Evolutionary conservation across 2,797 vertebrate species (phyloP).

Genomic region (Hemitrygon akajei): DNA sequence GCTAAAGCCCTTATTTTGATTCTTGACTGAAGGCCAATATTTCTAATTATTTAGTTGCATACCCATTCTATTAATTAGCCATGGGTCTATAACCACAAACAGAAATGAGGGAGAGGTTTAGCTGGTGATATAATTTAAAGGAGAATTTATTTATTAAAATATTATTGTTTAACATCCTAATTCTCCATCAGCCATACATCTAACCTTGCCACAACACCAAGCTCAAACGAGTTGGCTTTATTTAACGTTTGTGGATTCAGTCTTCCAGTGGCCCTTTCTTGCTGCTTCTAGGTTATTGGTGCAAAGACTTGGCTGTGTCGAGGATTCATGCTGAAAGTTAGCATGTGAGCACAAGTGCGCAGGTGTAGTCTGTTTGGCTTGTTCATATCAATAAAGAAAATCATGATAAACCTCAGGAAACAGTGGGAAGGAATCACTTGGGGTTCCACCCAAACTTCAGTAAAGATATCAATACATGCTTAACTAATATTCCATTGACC

Average conservation of each 20-base stretch:
- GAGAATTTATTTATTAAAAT: not conserved
- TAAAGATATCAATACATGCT: not conserved
- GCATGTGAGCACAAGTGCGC: not conserved
- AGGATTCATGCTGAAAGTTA: not conserved
- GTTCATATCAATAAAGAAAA: not conserved
- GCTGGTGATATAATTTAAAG: not conserved
- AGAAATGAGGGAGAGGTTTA: not conserved
- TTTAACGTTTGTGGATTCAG: not conserved
- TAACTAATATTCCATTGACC: not conserved
- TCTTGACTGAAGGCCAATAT: not conserved
- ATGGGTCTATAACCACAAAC: no score
- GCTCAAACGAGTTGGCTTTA: not conserved
- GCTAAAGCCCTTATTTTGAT: not conserved
- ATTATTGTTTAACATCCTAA: not conserved
- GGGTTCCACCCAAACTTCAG: not conserved
- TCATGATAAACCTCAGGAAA: not conserved
- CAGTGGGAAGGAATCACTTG: not conserved
- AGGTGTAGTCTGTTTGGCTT: not conserved
- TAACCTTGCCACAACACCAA: no score
- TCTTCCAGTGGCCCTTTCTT: not conserved
- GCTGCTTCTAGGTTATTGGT: not conserved
- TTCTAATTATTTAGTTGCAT: not conserved
- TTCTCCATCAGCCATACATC: not conserved
- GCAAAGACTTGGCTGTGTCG: not conserved
- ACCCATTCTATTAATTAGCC: not conserved